These are phyloP conservation scores for Microcaecilia unicolor DNA, from an alignment of 2,797 vertebrate genomes.

Conservation along the genomic window DNA sequence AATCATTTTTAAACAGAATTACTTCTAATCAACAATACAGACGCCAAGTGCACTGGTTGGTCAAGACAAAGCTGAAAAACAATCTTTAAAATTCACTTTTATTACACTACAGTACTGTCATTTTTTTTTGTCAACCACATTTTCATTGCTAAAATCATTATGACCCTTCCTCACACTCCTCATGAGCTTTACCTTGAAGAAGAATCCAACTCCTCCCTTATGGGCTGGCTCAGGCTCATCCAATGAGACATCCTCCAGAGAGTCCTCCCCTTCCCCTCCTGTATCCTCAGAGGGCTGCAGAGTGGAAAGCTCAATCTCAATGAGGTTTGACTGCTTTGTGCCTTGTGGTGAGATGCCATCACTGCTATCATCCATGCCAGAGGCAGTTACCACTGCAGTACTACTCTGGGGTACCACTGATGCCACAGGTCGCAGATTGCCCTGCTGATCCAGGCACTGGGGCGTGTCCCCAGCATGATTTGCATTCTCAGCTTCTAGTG, in stretches of 20 bases:
- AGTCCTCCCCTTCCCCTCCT: constrained; percentile 50
- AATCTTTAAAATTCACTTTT: no score
- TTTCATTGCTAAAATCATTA: no score
- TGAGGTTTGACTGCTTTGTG: constrained; percentile 65
- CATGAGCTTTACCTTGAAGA: constrained; percentile 80
- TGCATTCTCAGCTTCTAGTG: background rate
- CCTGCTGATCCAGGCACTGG: constrained; percentile 58
- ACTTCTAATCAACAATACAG: no score
- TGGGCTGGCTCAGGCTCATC: constrained; percentile 35
- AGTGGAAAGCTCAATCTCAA: constrained; percentile 73
- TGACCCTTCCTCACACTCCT: no score
- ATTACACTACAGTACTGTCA: no score
- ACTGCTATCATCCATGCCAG: constrained; percentile 36
- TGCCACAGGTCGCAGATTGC: constrained; percentile 14
- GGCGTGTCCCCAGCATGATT: constrained; percentile 38
- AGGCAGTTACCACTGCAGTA: constrained; percentile 1
- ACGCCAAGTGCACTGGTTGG: no score
- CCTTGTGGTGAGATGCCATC: constrained; percentile 55
- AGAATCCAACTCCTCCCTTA: constrained; percentile 70
- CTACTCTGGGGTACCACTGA: constrained; percentile 21
- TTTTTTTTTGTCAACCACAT: no score
- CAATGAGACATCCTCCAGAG: constrained; percentile 52
- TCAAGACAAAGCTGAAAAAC: no score
- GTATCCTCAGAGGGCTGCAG: constrained; percentile 47
- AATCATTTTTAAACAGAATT: no score